Base-by-base conservation (phyloP, 2,888 invertebrate genomes). In the Copidosoma aretas region DNA sequence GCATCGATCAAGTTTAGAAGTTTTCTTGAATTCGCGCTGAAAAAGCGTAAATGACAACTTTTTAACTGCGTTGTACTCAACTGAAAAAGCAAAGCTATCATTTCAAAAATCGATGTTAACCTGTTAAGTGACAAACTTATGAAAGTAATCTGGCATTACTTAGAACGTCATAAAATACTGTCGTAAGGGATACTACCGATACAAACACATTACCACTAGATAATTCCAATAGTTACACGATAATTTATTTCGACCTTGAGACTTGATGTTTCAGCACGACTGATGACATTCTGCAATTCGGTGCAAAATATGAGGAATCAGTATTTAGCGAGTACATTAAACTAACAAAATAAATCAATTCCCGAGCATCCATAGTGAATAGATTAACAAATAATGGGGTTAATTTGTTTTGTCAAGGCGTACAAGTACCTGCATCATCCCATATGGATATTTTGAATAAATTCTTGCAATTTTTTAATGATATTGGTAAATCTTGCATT, bases 241-340 rank as follows among this genome's bases (percentile, higher is more conserved):
- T 61, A 58, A 60, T 67, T 56, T 69, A 57, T 22, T 73, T 73
- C 52, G 70, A 73, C 70, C 17, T 68, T 14, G 71, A 73, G 60
- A 73, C 73, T 10, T 63, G 66, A 21, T 59, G 71, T 53, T 72
- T 73, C 59, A 58, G 59, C 21, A 73, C 71, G 61, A 63, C 46
- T 19, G 56, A 67, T 22, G 71, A 74, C 41, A 70, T 73, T 43
- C 32, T 71, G 1, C 71, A 73, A 63, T 62, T 73, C 57, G 68
- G 67, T 41, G 58, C 62, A 14, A 73, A 73, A 52, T 60, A 64
- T 57, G 46, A 60, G 2, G 41, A 70, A 14, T 58, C n/a, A 54
- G 52, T 58, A 21, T 73, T 74, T 71, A 68, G 60, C 56, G 32
- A 32, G 3, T 32, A 32, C 4, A 32, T 32, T 32, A 32, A 32